Conservation (phyloP, 2,797 vertebrate genomes). For the Ataeniobius toweri region DNA sequence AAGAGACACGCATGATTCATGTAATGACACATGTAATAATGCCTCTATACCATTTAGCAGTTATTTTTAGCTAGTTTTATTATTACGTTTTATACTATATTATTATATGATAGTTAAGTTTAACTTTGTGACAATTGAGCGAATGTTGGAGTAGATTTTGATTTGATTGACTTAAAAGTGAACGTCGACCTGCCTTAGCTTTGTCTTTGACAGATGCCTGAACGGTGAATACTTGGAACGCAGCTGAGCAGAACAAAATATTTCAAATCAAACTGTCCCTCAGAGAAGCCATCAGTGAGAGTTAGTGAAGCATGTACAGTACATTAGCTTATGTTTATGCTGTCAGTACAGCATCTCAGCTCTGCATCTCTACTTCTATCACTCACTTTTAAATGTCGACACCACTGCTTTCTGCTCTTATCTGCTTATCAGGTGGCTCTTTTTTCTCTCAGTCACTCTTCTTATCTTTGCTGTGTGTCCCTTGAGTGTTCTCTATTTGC, state of each 20-base stretch:
- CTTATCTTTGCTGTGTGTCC: constrained; percentile 53
- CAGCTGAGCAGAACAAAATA: not conserved
- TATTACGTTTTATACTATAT: too few relatives aligned
- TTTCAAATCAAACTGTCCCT: not conserved
- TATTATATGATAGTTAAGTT: too few relatives aligned
- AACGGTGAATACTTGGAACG: not conserved
- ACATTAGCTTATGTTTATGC: constrained; percentile 27
- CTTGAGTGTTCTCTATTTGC: constrained; percentile 33
- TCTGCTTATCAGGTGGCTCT: constrained; percentile 59
- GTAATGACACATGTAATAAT: too few relatives aligned
- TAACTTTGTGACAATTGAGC: too few relatives aligned
- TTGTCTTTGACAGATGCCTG: not conserved
- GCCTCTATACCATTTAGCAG: too few relatives aligned
- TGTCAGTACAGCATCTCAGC: constrained; percentile 46
- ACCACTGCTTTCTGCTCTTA: constrained; percentile 47
- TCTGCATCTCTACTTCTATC: constrained; percentile 43
- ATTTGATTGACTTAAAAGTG: not conserved
- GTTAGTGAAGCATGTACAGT: constrained; percentile 33
- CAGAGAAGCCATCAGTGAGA: constrained; percentile 13
- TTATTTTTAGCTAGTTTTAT: too few relatives aligned
- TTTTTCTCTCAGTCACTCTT: constrained; percentile 30
- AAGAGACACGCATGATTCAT: too few relatives aligned
- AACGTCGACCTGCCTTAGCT: not conserved
- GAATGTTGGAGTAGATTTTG: not conserved
- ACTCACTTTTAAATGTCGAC: constrained; percentile 44